Evolutionary conservation across 2,888 invertebrate species (phyloP), one percentile per base, ranked within the genome.

Genomic region (Clepsis dumicolana): DNA sequence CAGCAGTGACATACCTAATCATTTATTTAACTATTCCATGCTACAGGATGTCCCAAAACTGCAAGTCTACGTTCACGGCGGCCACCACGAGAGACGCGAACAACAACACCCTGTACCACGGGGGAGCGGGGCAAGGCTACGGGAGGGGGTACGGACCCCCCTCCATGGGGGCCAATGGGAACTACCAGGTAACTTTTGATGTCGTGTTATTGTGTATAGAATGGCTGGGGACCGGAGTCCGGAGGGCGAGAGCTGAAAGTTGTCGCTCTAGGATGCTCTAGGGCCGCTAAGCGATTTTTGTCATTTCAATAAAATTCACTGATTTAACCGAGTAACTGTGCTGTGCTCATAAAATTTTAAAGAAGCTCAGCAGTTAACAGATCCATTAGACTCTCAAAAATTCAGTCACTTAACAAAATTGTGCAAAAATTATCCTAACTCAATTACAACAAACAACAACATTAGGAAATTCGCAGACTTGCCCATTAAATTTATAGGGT

Each of bases 1-100:
- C n/a, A n/a, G n/a, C n/a, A n/a, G n/a, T n/a, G n/a, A n/a, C n/a
- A n/a, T n/a, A 35, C 35, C 35, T 35, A 14, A 41, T 38, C 50
- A 10, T 44, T 41, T 1, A 25, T 4, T 50, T 32, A 54, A 53
- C 54, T 44, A 56, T 80, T 80, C 29, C 80, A 82, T 79, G 60
- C 60, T 68, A 77, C 80, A 90, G 48, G 18, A 94, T 95, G 95
- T 94, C 94, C 52, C 94, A 95, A 73, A 95, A 95, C 80, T 95
- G 94, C 88, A 94, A 94, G 77, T 82, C 91, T 0, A 87, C 91
- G 68, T 95, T 94, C 82, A 86, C 94, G 4, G 79, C 88, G 3
- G 85, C 90, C 70, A 92, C 94, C 48, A 86, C 94, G 69, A 84
- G 95, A 74, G 94, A 94, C 72, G 95, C 95, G 44, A 95, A 95